Base-by-base conservation (phyloP, 2,888 invertebrate species). In the Nemotelus pantherinus region DNA sequence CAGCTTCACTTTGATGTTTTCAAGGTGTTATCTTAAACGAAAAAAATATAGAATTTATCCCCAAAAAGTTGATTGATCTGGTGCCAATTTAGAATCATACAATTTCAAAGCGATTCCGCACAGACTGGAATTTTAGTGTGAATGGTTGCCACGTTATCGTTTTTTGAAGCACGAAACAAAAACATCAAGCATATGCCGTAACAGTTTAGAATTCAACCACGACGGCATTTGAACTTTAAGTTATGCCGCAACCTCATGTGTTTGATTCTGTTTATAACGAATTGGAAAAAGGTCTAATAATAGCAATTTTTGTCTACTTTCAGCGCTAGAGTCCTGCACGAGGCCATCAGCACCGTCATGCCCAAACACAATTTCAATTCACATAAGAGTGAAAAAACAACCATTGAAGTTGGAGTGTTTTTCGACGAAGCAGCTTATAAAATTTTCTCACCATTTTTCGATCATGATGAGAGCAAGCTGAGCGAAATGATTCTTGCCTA, bases 401-500 rank as follows among this genome's bases (percentile, higher is more conserved):
- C 63, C 48, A 60, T 93, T 57, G 94, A 94, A 85, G 86, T 93
- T 72, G 93, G 93, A 0, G 85, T 94, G 60, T 94, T 94, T 85
- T 90, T 94, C 81, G 94, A 94, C 83, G 92, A 92, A 83, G 90
- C 93, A 1, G 94, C 90, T 0, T 94, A 93, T 83, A 90, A 90
- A 83, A 89, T 91, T 48, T 94, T 94, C 84, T 87, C 91, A 10
- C 92, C 93, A 0, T 92, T 90, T 83, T 89, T 93, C 80, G 89
- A 91, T 80, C 88, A 90, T 81, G 90, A 92, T 83, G 92, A 93
- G 79, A 88, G 88, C 9, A 90, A 91, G 82, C 85, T 94, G 64
- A 88, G 91, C 53, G 92, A 94, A 83, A 92, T 94, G 92, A 86
- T 94, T n/a, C 85, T 94, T 77, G 94, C 93, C 9, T 94, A 94